Percentiles rank a stretch among this genome's conserved stretches.
Evolutionary conservation across 2,797 vertebrate genomes (phyloP).

Genomic region (Platyrinchus mystaceus): DNA sequence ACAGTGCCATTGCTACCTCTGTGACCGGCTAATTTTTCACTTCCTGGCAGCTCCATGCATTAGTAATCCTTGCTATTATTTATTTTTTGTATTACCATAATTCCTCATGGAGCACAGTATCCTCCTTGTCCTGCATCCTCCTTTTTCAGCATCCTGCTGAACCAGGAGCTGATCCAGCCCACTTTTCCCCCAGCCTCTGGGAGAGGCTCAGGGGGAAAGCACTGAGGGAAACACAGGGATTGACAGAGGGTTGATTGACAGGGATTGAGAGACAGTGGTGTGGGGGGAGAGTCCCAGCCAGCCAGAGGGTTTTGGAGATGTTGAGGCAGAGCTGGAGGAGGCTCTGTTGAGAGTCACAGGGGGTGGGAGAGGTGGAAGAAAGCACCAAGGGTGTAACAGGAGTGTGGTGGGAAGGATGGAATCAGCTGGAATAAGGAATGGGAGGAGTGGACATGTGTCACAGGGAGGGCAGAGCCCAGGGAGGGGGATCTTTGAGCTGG

Average conservation of each 20-base stretch:
- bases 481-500: fast-evolving
- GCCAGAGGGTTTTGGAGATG: background rate
- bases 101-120: fast-evolving
- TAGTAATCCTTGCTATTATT: background rate
- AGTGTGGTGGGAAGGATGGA: fast-evolving
- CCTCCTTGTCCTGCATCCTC: background rate
- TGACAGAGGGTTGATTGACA: background rate
- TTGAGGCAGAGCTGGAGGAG: background rate
- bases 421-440: fast-evolving
- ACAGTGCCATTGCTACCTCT: background rate
- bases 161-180: background rate
- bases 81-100: background rate
- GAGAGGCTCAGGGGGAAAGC: background rate
- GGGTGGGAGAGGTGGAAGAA: background rate
- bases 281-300: background rate
- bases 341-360: background rate
- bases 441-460: fast-evolving
- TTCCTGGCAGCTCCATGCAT: background rate
- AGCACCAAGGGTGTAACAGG: background rate
- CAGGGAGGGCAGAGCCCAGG: fast-evolving
- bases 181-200: background rate
- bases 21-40: background rate
- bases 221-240: background rate
- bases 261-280: fast-evolving
- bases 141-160: background rate